Percentiles rank a stretch among this genome's conserved stretches.
Conservation (phyloP, 2,888 invertebrate species). For the Acleris sparsana region DNA sequence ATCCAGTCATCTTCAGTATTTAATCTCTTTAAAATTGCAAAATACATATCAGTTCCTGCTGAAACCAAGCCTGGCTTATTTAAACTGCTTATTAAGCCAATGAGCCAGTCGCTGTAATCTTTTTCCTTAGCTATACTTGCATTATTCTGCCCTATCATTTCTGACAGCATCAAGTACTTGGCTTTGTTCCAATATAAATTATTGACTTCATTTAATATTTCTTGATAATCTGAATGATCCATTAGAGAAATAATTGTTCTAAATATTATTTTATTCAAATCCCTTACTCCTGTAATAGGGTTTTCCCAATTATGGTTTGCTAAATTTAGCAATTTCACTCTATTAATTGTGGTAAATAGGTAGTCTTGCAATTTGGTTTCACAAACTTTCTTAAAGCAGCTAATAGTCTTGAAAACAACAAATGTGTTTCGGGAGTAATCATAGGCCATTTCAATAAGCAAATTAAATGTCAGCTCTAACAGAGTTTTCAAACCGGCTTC, state of each 20-base stretch:
- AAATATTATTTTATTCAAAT: slow-evolving; percentile 79
- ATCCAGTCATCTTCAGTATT: slow-evolving; percentile 71
- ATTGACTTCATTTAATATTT: slow-evolving; percentile 60
- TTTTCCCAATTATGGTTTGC: slow-evolving; percentile 86
- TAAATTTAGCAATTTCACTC: slow-evolving; percentile 71
- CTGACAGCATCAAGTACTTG: slow-evolving; percentile 83
- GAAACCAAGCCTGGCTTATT: slow-evolving; percentile 82
- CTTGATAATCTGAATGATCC: slow-evolving; percentile 50
- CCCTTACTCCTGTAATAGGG: slow-evolving; percentile 81
- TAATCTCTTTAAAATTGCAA: slow-evolving; percentile 70
- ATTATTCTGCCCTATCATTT: slow-evolving; percentile 65
- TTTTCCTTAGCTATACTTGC: slow-evolving; percentile 44
- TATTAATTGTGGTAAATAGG: slow-evolving; percentile 56
- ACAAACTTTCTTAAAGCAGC: slow-evolving; percentile 67
- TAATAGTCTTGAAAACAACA: slow-evolving; percentile 77
- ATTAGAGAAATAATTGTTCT: slow-evolving; percentile 58
- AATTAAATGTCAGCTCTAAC: slow-evolving; percentile 55
- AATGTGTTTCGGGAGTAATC: slow-evolving; percentile 81
- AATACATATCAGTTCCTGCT: slow-evolving; percentile 85
- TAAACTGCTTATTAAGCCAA: slow-evolving; percentile 70
- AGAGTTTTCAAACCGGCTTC: slow-evolving; percentile 42
- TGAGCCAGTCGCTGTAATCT: slow-evolving; percentile 53
- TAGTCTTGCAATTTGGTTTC: slow-evolving; percentile 58
- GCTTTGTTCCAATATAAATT: slow-evolving; percentile 84
- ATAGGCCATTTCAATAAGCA: slow-evolving; percentile 66